A percentile compares a stretch with the other conserved stretches of the same genome.
Evolutionary conservation across 2,113 vertebrate species (phyloP).

Genomic region (Rana temporaria): DNA sequence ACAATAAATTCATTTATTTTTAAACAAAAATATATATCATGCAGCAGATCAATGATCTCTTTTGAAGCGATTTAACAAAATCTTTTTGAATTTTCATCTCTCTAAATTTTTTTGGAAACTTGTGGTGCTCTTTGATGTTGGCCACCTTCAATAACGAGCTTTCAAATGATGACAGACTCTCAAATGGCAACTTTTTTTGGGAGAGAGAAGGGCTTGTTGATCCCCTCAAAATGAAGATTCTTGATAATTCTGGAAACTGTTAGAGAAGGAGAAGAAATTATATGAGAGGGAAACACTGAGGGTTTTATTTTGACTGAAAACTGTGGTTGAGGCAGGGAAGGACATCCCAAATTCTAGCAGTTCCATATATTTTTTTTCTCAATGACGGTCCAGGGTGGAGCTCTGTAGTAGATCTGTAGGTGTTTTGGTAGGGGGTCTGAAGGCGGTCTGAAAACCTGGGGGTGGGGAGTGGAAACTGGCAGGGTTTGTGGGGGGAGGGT

Average conservation of each 20-base stretch:
- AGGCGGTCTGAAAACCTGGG: conserved; percentile 97
- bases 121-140: conserved; percentile 5
- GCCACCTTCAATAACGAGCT: background rate
- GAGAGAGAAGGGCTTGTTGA: background rate
- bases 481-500: conserved; percentile 88
- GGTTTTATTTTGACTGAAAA: conserved; percentile 64
- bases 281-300: conserved; percentile 73
- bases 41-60: conserved; percentile 35
- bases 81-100: background rate
- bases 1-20: background rate
- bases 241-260: conserved; percentile 77
- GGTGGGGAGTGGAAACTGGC: conserved; percentile 95
- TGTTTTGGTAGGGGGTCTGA: conserved; percentile 97
- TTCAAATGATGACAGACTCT: conserved; percentile 7
- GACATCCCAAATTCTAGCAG: conserved; percentile 83
- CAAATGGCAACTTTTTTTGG: background rate
- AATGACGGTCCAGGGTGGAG: conserved; percentile 95
- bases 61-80: background rate
- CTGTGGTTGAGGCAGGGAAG: conserved; percentile 71
- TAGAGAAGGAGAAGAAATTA: conserved; percentile 55
- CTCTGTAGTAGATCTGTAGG: conserved; percentile 99
- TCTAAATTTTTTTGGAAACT: conserved; percentile 4
- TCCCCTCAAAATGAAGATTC: conserved; percentile 59
- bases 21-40: conserved; percentile 17
- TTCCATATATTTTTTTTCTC: conserved; percentile 82